phyloP scores from a whole-genome alignment of 2,888 invertebrate genomes.

The Lepeophtheirus nordmannii region DNA sequence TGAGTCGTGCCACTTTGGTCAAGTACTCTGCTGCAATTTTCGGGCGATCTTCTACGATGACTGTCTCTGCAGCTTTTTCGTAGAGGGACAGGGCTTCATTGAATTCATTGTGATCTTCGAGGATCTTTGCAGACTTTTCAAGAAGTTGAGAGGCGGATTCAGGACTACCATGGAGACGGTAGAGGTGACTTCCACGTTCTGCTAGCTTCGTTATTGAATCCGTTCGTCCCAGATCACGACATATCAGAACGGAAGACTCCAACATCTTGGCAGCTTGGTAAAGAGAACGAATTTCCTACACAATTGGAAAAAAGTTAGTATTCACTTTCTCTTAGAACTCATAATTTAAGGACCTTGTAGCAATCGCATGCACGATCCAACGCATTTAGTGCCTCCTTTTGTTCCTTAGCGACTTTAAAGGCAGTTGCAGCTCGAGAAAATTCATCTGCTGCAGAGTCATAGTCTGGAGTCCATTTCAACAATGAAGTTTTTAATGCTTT shows the following conservation, averaged over 20 bases:
- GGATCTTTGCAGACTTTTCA: conserved; percentile 21
- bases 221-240: background rate
- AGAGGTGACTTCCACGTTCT: conserved; percentile 10
- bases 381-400: background rate
- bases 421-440: conserved; percentile 10
- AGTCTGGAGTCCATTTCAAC: conserved; percentile 18
- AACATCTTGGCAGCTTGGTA: conserved; percentile 20
- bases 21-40: conserved; percentile 15
- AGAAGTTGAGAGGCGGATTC: conserved; percentile 16
- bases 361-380: conserved; percentile 5
- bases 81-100: conserved; percentile 14
- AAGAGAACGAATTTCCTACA: background rate
- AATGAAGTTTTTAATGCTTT: conserved; percentile 19
- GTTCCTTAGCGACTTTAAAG: conserved; percentile 12
- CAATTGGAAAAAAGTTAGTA: no score
- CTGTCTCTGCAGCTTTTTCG: conserved; percentile 20
- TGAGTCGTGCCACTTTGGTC: background rate
- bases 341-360: background rate
- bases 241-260: conserved; percentile 10
- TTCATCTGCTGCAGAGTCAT: conserved; percentile 20
- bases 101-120: background rate
- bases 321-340: no score
- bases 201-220: conserved; percentile 2
- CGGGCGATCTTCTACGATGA: conserved; percentile 15
- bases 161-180: conserved; percentile 9